A percentile compares a stretch with the other conserved stretches of the same genome.
phyloP scores from a whole-genome alignment of 2,113 vertebrate genomes.

The Thermophis baileyi region DNA sequence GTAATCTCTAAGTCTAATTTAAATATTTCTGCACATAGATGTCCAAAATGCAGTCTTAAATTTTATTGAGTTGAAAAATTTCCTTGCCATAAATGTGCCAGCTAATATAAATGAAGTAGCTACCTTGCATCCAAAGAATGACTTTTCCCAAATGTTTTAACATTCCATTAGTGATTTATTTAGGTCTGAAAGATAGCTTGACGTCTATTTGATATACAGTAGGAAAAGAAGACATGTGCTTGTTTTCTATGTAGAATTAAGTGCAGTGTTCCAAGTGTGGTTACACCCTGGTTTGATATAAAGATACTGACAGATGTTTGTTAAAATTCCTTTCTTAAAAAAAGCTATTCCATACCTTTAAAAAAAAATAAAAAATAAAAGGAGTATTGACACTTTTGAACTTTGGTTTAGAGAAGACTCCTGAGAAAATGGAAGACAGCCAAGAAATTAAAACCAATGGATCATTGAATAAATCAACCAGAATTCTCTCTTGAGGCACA shows the following conservation, averaged over 20 bases:
- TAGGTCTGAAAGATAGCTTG: background rate
- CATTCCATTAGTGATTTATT: background rate
- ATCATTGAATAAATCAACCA: background rate
- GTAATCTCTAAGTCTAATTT: background rate
- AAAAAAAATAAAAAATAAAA: background rate
- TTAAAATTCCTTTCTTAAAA: background rate
- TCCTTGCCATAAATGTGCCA: slow-evolving; percentile 27
- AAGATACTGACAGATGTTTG: background rate
- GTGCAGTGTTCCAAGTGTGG: background rate
- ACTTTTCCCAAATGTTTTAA: background rate
- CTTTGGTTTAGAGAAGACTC: background rate
- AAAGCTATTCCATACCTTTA: background rate
- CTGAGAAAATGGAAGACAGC: background rate
- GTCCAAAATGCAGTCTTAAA: background rate
- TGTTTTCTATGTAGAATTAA: background rate
- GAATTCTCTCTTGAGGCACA: background rate
- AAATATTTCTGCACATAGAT: background rate
- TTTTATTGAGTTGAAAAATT: slow-evolving; percentile 21
- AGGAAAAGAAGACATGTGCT: background rate
- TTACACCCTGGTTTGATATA: background rate
- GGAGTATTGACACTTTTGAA: background rate
- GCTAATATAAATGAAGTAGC: background rate
- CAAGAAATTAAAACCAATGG: background rate
- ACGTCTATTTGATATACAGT: background rate
- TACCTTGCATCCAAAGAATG: background rate